A percentile compares a stretch with the other conserved stretches of the same genome.
phyloP scores from a whole-genome alignment of 2,113 vertebrate species.

The Gila orcuttii region DNA sequence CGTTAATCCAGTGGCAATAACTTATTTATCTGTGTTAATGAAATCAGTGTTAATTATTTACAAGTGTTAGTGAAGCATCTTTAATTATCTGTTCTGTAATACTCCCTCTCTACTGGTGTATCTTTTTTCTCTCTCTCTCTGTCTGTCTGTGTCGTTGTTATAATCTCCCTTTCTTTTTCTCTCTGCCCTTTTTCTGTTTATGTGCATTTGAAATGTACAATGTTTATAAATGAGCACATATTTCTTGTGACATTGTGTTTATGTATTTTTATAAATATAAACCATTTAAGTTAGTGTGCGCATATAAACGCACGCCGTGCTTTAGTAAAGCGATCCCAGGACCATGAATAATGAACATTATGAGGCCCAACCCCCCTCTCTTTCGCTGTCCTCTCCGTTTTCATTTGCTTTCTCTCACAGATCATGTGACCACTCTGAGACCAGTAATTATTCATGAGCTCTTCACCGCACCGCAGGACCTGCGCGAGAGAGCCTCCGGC shows the following conservation, averaged over 20 bases:
- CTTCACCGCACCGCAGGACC: not conserved
- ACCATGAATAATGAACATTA: slow-evolving; percentile 92
- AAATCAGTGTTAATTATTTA: slow-evolving; percentile 51
- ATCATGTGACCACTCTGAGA: slow-evolving; percentile 48
- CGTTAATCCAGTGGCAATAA: slow-evolving; percentile 46
- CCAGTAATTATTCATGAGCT: slow-evolving; percentile 56
- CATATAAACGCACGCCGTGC: slow-evolving; percentile 58
- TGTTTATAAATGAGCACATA: not conserved
- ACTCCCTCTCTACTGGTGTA: slow-evolving; percentile 36
- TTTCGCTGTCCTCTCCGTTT: not conserved
- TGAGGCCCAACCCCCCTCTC: slow-evolving; percentile 70
- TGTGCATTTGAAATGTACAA: not conserved
- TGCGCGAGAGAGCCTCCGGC: slow-evolving; percentile 33
- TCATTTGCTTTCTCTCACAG: slow-evolving; percentile 61
- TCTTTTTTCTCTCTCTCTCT: slow-evolving; percentile 40
- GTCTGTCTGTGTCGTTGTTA: not conserved
- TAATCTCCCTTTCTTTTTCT: not conserved
- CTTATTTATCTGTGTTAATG: slow-evolving; percentile 50
- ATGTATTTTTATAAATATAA: slow-evolving; percentile 21
- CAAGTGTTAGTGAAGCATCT: slow-evolving; percentile 53
- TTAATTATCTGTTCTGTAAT: slow-evolving; percentile 49
- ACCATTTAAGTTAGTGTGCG: slow-evolving; percentile 40
- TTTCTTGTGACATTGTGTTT: not conserved
- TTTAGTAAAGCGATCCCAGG: slow-evolving; percentile 88
- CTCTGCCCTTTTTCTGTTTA: not conserved